Evolutionary conservation across 2,888 invertebrate genomes (phyloP).

Genomic region (Scaptomyza flava): DNA sequence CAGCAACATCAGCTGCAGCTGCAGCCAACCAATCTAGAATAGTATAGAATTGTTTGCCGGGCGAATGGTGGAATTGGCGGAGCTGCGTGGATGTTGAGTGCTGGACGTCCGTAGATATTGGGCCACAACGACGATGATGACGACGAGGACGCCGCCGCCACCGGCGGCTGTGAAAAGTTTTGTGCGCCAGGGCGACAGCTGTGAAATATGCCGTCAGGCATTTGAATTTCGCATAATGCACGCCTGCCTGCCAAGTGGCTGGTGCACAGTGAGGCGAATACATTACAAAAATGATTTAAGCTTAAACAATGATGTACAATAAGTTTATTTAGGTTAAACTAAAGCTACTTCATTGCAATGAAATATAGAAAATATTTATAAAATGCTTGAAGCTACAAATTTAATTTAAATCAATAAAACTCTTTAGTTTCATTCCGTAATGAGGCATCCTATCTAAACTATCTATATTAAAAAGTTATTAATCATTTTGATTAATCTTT

Average conservation of each 20-base stretch:
- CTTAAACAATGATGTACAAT: no score
- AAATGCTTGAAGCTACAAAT: no score
- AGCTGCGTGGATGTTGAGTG: constrained; percentile 16
- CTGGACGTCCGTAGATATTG: constrained; percentile 26
- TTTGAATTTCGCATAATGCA: constrained; percentile 81
- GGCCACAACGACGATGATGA: constrained; percentile 14
- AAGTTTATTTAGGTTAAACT: no score
- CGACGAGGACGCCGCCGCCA: constrained; percentile 30
- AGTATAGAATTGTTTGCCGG: constrained; percentile 6
- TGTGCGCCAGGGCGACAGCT: constrained; percentile 74
- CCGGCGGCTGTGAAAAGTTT: constrained; percentile 67
- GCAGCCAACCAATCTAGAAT: constrained; percentile 12
- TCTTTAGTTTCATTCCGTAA: no score
- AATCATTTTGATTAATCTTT: not conserved
- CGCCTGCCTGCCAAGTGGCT: constrained; percentile 72
- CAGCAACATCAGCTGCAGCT: constrained; percentile 14
- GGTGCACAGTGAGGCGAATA: constrained; percentile 45
- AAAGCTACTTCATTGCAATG: no score
- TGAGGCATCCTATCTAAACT: not conserved
- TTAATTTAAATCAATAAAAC: no score
- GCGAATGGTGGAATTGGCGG: constrained; percentile 13
- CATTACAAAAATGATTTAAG: no score
- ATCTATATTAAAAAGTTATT: not conserved
- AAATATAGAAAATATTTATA: no score
- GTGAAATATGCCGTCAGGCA: constrained; percentile 81